Evolutionary conservation across 1,140 invertebrate genomes (phyloP), one percentile per base, ranked within the genome.

Genomic region (Ceratoteleas bidentatus): DNA sequence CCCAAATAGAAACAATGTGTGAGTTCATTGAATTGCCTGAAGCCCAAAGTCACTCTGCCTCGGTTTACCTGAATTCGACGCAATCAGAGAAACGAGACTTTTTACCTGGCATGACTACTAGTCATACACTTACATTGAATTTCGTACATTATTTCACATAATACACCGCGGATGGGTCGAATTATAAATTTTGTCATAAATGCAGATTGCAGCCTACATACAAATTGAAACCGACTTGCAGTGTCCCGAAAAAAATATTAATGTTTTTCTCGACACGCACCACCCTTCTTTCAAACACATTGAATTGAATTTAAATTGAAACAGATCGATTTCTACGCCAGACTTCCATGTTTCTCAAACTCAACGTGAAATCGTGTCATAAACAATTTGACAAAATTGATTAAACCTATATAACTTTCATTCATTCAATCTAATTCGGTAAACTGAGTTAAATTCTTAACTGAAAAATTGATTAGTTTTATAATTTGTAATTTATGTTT

Each of bases 131-230:
- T 61, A 0, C 9, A 49, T 13, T 49, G 32, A 49, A 64, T 64
- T 64, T 52, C 60, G 50, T 52, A 64, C 52, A 64, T 64, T 64
- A 34, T 64, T 52, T n/a, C 45, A 64, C 47, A 52, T 52, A 64
- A 64, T 64, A 50, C 8, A 38, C 47, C 34, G 34, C 47, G 11
- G 47, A 38, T 64, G 50, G 33, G 36, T 16, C 40, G 13, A 16
- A 38, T 64, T 52, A 52, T 52, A 52, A 64, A 52, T 64, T 52
- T 15, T 13, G 15, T 13, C 34, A n/a, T 40, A 64, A 64, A 64
- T 64, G 58, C 36, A 62, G 49, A 50, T 62, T 36, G 15, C 45
- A 33, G 52, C 13, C 32, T 24, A 11, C 45, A 47, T 47, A 0
- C 13, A 58, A 40, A 9, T 47, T 34, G 45, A 10, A 49, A 62